phyloP scores from a whole-genome alignment of 2,888 invertebrate genomes.

The Eueremaeus valkanovi region DNA sequence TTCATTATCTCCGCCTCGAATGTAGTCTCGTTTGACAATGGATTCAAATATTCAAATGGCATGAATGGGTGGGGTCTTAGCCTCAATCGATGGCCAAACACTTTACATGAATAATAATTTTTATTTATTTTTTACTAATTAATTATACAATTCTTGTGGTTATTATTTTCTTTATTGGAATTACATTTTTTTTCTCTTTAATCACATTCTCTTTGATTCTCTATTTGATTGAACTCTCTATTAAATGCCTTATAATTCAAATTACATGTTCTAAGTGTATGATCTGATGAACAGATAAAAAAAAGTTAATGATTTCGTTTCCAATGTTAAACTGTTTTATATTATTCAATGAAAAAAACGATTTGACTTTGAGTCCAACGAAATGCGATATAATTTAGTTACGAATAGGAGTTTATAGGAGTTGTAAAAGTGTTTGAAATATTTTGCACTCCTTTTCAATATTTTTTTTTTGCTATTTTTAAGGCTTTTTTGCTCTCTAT shows the following conservation, averaged over 20 bases:
- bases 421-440: too few species aligned
- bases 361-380: neutral
- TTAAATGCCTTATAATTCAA: neutral
- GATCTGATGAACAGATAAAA: neutral
- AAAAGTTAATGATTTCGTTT: neutral
- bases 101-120: neutral
- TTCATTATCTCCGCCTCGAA: neutral
- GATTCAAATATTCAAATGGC: neutral
- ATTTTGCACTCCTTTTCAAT: too few species aligned
- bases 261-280: neutral
- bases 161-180: neutral
- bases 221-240: neutral
- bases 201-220: neutral
- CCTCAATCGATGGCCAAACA: neutral
- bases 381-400: neutral
- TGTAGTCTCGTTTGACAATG: neutral
- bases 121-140: neutral
- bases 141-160: conserved; percentile 7
- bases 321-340: neutral
- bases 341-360: neutral
- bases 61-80: neutral
- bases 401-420: too few species aligned
- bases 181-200: neutral
- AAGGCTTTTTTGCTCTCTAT: too few species aligned
- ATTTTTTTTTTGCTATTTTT: too few species aligned